Base-by-base conservation (phyloP, 2,113 vertebrate genomes). In the Erinaceus europaeus region DNA sequence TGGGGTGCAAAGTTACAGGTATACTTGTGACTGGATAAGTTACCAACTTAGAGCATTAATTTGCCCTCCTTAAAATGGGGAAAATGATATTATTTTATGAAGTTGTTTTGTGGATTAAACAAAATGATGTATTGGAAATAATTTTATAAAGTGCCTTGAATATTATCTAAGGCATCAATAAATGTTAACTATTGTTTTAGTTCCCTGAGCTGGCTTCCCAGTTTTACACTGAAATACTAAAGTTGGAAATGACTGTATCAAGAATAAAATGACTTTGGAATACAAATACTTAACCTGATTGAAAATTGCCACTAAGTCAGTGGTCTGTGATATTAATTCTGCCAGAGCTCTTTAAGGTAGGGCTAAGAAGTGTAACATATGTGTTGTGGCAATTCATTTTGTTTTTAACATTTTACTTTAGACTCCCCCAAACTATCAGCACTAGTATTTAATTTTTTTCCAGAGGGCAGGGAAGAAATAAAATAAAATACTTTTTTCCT, bases 361-460 rank as follows among this genome's bases (percentile, higher is more conserved):
- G n/a, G 6, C 18, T 29, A 11, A 34, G n/a, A 69, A 88, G 68
- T 55, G 36, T 15, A 76, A 84, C 25, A 76, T 59, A 78, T 12
- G 25, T 86, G 36, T 81, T 68, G 21, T 62, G 71, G 67, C 42
- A 83, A 80, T 32, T 84, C 14, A 59, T 15, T 6, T 52, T 83
- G 64, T 62, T 82, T 84, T 92, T 91, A 27, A 94, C 4, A 46
- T 21, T 72, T 52, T n/a, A n/a, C n/a, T n/a, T n/a, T n/a, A n/a
- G n/a, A n/a, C n/a, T n/a, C n/a, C n/a, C n/a, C n/a, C n/a, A n/a
- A n/a, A n/a, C n/a, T n/a, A n/a, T n/a, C n/a, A n/a, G n/a, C n/a
- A n/a, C n/a, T n/a, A n/a, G n/a, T n/a, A n/a, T n/a, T n/a, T n/a
- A n/a, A n/a, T n/a, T n/a, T n/a, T n/a, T n/a, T n/a, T n/a, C n/a